Evolutionary conservation across 2,888 invertebrate species (phyloP), one percentile per base, ranked within the genome.

Genomic region (Ommatoiulus sabulosus): DNA sequence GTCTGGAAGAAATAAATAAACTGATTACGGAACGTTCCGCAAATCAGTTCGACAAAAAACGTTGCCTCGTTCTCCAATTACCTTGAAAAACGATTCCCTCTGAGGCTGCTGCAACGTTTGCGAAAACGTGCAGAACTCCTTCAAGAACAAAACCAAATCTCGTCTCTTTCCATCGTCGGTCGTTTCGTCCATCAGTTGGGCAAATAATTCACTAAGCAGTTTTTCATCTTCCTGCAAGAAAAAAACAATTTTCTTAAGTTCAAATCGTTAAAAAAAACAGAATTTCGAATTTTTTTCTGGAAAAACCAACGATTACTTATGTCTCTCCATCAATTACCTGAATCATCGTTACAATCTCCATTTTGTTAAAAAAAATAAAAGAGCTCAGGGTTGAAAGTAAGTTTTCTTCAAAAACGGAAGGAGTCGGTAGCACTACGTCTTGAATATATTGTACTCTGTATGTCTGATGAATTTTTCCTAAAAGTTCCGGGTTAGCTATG

Each of bases 281-380:
- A n/a, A n/a, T n/a, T n/a, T n/a, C n/a, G n/a, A n/a, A n/a, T n/a
- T n/a, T n/a, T n/a, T n/a, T n/a, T n/a, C n/a, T n/a, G n/a, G n/a
- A n/a, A n/a, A n/a, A n/a, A n/a, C n/a, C n/a, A n/a, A n/a, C n/a
- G n/a, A n/a, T n/a, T n/a, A n/a, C n/a, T n/a, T n/a, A n/a, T n/a
- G n/a, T n/a, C n/a, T n/a, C n/a, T n/a, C n/a, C n/a, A n/a, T n/a
- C 43, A 87, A 35, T 8, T 91, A 95, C 95, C 93, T 94, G 94
- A 93, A 99, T 97, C 92, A 98, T 95, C 91, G 97, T 98, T 91
- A 99, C 99, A 93, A 99, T 99, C 94, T 99, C 99, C 92, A 99
- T 97, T 94, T 99, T 99, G 94, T 99, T 99, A 94, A 99, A 99
- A 95, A 98, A 99, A 93, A 99, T 97, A 94, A 99, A 99, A 94